Conservation (phyloP, 2,888 invertebrate genomes). For the Peribatodes rhomboidaria region DNA sequence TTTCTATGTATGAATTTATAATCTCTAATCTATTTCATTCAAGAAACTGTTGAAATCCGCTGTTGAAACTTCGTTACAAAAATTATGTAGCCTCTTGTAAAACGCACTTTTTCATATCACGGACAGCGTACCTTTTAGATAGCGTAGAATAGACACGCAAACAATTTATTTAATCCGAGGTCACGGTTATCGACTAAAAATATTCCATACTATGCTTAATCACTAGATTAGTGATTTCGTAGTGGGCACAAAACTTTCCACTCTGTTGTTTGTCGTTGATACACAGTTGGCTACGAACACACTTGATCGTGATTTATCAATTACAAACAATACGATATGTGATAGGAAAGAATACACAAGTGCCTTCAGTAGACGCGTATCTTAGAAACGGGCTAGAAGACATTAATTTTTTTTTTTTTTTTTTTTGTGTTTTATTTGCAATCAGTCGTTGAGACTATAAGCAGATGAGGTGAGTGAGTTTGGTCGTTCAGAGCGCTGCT, state of each 20-base stretch:
- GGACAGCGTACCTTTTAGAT: constrained; percentile 3
- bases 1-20: too few species aligned
- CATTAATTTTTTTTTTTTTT: neutral
- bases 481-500: too few species aligned
- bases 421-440: too few species aligned
- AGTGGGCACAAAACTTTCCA: constrained; percentile 69
- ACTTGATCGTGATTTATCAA: constrained; percentile 51
- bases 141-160: constrained; percentile 36
- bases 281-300: constrained; percentile 37
- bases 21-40: too few species aligned
- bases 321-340: constrained; percentile 54
- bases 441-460: too few species aligned
- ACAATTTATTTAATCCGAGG: constrained; percentile 46
- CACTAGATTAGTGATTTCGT: constrained; percentile 64
- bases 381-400: neutral
- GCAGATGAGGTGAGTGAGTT: too few species aligned
- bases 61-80: too few species aligned
- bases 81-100: neutral
- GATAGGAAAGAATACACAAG: constrained; percentile 9
- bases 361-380: neutral
- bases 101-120: neutral
- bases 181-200: constrained; percentile 63
- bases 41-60: too few species aligned
- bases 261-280: constrained; percentile 54
- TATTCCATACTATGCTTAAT: constrained; percentile 73